Base-by-base conservation (phyloP, 2,888 invertebrate genomes). In the Oxyteleia sp. region DNA sequence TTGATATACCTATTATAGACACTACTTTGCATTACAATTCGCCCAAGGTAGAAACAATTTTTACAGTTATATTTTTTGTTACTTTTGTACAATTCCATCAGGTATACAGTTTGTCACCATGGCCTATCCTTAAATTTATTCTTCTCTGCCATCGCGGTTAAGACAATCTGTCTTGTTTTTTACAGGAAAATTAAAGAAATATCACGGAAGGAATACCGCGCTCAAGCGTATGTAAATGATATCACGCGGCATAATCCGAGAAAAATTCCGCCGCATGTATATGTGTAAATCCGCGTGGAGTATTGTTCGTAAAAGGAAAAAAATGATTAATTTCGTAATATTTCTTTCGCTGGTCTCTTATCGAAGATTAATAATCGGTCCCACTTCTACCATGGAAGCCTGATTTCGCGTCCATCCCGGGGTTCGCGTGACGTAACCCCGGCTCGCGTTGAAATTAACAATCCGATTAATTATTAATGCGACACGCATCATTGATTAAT, bases 211-310 rank as follows among this genome's bases (percentile, higher is more conserved):
- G 20, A 53, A 16, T 13, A 38, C 47, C 51, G 49, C 38, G 20
- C 47, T 64, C 43, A 20, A 23, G 11, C 51, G 20, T 53, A 53
- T 53, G 53, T 32, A 41, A 53, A 66, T 66, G 66, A 66, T 53
- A n/a, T 45, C 45, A 18, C 45, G 45, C 4, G 45, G 45, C 13
- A 45, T 18, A 45, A 45, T 45, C 45, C 29, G n/a, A 26, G 53
- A 66, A 53, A 66, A 66, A 66, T 64, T 29, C 38, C 49, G 61
- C 43, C 18, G 45, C 16, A 45, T 45, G 20, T 43, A 43, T 43
- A 43, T 59, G 26, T 23, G 43, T 59, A 59, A 43, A 15, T 26
- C 23, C 43, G 59, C 43, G 49, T n/a, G n/a, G n/a, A 35, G 20
- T 18, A 45, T 45, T 45, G 45, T 45, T 45, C 26, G 51, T n/a